Evolutionary conservation across 2,888 invertebrate species (phyloP), one percentile per base, ranked within the genome.

Genomic region (Caenorhabditis imperialis): DNA sequence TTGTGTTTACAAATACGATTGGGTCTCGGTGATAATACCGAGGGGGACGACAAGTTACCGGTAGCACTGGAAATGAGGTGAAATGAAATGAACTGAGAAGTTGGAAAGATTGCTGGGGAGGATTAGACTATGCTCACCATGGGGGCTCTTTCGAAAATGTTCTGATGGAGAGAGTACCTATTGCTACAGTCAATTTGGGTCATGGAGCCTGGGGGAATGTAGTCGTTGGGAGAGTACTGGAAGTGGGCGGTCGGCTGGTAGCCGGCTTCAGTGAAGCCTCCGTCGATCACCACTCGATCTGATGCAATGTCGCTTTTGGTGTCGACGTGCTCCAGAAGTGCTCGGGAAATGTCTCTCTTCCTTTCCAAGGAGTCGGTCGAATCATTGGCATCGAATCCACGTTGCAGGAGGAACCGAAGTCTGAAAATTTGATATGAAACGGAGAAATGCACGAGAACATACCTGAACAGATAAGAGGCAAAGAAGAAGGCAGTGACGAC

Each of bases 51-150:
- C 5, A 37, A 44, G n/a, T 8, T 55, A 65, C 65, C 54, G 55
- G 38, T 71, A n/a, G n/a, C n/a, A 48, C 45, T 23, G 33, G 30
- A 40, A 44, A n/a, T 27, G 30, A 30, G 51, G 42, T 44, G 33
- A 70, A 22, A 54, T 47, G 48, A 57, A 40, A 40, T 38, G 25
- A 51, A 53, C 27, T 54, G 44, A 14, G 22, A 16, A 6, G 35
- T 18, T 27, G n/a, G 35, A 67, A 50, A 33, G 65, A 50, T 33
- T 48, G 25, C 23, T 25, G 51, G 38, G 14, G 25, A 37, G 10
- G 47, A 38, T 50, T 44, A 81, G 18, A 81, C 81, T 44, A 81
- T 81, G 55, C 77, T 77, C 22, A 81, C 81, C 81, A 81, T 81
- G 1, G 81, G 81, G 30, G 72, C 71, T 27, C 81, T 50, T 20